Evolutionary conservation across 1,140 invertebrate genomes (phyloP), one percentile per base, ranked within the genome.

Genomic region (Euborellia annulipes): DNA sequence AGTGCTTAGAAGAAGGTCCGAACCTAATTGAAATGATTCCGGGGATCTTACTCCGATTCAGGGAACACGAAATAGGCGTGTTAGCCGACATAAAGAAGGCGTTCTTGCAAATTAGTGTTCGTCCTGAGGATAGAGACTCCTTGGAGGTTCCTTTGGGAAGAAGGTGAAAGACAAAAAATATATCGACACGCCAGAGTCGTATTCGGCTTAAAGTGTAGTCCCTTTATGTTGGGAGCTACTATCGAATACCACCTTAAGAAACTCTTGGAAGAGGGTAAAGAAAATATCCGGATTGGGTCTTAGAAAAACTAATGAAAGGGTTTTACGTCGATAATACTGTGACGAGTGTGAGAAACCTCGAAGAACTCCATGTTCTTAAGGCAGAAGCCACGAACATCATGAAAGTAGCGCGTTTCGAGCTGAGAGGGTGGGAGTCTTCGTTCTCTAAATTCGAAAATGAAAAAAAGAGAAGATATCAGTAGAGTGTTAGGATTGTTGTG

Each of bases 1-100:
- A 62, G n/a, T 65, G 57, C 44, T 41, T 63, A 4, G 56, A 61
- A 22, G 59, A 57, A 19, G 62, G 61, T 16, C 50, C 52, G 4
- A 66, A 67, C 52, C 47, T 66, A 2, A 53, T 66, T 8, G 60
- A 68, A 45, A 19, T 52, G 0, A 61, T 67, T n/a, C 58, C 62
- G 4, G 27, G 52, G 2, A 46, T 67, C 21, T 36, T 67, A 20
- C 18, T 59, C 9, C 37, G 53, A 9, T 69, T 69, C 51, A 46
- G 63, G 43, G 48, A 18, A 43, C 51, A 54, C 18, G 53, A 46
- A 34, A 55, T 57, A 45, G 64, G 54, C 17, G 52, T 66, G 0
- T 55, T 57, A 2, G 52, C 62, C 0, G 65, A 68, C 41, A 65
- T 68, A 6, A 47, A 52, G 27, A 62, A 61, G 30, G 65, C 60